Evolutionary conservation across 30 jellyfish, hydroid and myxozoan genomes (phyloP).

Genomic region (Nemopilema nomurai): DNA sequence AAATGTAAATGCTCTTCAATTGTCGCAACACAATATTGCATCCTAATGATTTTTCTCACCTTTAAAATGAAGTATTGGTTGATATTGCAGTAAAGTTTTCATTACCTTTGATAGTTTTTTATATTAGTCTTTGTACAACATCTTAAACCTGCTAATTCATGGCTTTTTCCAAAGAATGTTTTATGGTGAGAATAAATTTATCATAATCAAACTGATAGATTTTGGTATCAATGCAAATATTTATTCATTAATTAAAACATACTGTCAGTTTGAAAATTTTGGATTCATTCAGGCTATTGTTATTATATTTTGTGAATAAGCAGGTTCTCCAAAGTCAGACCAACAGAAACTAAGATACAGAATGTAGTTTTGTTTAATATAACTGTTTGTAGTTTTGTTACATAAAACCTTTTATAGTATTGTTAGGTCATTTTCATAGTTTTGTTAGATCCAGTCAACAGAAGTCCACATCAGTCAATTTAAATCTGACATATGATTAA

Average conservation of each 20-base stretch:
- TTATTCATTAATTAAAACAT: too few relatives aligned
- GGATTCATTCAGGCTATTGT: background rate
- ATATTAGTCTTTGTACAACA: background rate
- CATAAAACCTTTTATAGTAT: background rate
- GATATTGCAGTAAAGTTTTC: background rate
- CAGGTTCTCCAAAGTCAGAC: background rate
- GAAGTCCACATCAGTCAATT: background rate
- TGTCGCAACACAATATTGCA: background rate
- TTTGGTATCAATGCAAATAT: background rate
- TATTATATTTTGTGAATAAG: background rate
- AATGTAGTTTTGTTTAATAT: background rate
- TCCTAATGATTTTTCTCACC: background rate
- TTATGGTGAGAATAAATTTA: background rate
- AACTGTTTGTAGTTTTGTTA: background rate
- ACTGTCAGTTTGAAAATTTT: background rate
- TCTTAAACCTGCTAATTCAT: background rate
- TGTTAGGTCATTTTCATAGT: background rate
- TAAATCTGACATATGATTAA: background rate
- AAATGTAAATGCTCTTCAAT: background rate
- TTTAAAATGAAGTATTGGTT: background rate
- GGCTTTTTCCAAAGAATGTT: background rate
- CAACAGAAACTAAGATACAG: background rate
- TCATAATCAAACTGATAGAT: background rate
- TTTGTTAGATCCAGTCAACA: background rate
- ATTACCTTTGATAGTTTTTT: background rate